Conservation (phyloP, 2,113 vertebrate species). For the Ploceus nigricollis region DNA sequence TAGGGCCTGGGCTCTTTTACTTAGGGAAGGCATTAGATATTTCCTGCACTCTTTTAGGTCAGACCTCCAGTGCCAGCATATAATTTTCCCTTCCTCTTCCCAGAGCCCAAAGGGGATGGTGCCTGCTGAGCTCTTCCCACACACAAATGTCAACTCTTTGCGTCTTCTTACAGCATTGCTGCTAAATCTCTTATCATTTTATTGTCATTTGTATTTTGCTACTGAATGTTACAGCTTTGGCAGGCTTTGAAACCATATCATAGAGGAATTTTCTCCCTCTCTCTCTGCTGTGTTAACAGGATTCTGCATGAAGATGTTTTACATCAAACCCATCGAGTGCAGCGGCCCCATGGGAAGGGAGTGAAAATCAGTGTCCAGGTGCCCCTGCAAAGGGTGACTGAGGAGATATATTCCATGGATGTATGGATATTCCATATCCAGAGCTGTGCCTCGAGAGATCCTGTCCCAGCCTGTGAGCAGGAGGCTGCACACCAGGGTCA, state of each 20-base stretch:
- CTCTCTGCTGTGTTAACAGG: not conserved
- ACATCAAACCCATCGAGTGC: slow-evolving; percentile 57
- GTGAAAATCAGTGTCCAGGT: slow-evolving; percentile 60
- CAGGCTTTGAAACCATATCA: not conserved
- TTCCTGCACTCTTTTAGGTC: not conserved
- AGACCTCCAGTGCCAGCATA: not conserved
- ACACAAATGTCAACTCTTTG: not conserved
- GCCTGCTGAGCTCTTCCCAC: not conserved
- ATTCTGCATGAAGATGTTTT: slow-evolving; percentile 72
- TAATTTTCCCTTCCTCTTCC: not conserved
- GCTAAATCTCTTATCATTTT: not conserved
- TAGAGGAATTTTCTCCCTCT: not conserved
- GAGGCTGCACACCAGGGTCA: not conserved
- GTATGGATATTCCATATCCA: slow-evolving; percentile 59
- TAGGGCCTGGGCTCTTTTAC: not conserved
- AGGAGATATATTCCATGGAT: slow-evolving; percentile 56
- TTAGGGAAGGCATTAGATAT: not conserved
- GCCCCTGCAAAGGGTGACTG: slow-evolving; percentile 64
- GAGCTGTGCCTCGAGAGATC: slow-evolving; percentile 67
- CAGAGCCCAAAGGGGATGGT: not conserved
- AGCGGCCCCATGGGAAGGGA: slow-evolving; percentile 57
- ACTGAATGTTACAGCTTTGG: not conserved
- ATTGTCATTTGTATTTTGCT: not conserved
- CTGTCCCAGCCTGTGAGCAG: slow-evolving; percentile 25
- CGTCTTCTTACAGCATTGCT: not conserved